phyloP scores from a whole-genome alignment of 53 echinoderm and acorn worm genomes.

The Actinopyga echinites region DNA sequence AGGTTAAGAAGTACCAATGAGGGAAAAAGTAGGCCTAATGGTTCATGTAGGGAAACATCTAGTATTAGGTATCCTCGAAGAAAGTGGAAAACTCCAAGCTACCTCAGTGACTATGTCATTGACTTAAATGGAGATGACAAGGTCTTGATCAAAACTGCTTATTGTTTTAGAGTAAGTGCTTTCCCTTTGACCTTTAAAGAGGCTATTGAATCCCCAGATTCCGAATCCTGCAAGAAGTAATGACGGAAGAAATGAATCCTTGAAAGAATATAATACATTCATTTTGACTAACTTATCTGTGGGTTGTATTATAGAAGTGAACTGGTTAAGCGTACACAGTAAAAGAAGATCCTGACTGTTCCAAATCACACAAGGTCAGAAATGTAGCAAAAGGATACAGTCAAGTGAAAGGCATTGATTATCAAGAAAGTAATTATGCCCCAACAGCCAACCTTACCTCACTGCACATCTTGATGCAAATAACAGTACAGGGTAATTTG shows the following conservation, averaged over 20 bases:
- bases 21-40: not conserved
- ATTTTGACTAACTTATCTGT: not conserved
- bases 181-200: not conserved
- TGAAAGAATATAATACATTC: not conserved
- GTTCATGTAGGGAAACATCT: too few relatives aligned
- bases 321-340: not conserved
- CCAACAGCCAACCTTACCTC: slow-evolving; percentile 1
- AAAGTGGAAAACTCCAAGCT: not conserved
- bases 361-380: not conserved
- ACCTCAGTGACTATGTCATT: not conserved
- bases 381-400: not conserved
- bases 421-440: not conserved
- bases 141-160: not conserved
- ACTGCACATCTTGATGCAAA: not conserved
- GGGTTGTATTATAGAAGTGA: not conserved
- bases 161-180: not conserved
- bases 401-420: not conserved
- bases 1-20: not conserved
- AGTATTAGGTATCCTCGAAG: not conserved
- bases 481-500: not conserved
- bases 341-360: not conserved
- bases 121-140: not conserved
- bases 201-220: slow-evolving; percentile 10
- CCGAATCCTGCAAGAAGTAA: not conserved
- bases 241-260: not conserved